Conservation (phyloP, 2,113 vertebrate species). For the Jacana jacana region DNA sequence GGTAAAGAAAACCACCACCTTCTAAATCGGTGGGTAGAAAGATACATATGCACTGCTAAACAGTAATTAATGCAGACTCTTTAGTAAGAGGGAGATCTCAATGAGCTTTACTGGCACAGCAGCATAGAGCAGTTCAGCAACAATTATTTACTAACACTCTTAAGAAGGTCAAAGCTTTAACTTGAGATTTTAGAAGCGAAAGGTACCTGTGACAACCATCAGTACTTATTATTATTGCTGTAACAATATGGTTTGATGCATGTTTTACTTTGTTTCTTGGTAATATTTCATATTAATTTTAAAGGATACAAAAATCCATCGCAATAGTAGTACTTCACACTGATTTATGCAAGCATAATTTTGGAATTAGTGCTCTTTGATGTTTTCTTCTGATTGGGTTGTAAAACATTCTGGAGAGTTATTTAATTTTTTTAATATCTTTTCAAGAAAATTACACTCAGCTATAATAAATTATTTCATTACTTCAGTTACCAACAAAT, state of each 20-base stretch:
- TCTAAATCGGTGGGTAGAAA: background rate
- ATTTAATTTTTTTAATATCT: background rate
- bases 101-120: background rate
- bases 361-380: background rate
- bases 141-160: background rate
- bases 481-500: background rate
- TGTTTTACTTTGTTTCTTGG: background rate
- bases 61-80: background rate
- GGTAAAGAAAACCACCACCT: background rate
- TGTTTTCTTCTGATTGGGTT: constrained; percentile 14
- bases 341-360: background rate
- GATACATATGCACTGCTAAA: background rate
- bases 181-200: background rate
- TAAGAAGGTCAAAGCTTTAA: background rate
- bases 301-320: background rate
- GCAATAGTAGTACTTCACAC: background rate
- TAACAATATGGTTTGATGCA: background rate
- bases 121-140: background rate
- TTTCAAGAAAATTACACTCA: constrained; percentile 5
- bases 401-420: background rate
- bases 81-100: background rate
- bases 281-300: background rate
- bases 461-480: background rate
- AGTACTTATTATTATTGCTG: background rate
- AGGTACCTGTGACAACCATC: background rate